These are phyloP conservation scores for Apotomis capreana DNA, from an alignment of 2,888 invertebrate genomes.

Conservation along the genomic window DNA sequence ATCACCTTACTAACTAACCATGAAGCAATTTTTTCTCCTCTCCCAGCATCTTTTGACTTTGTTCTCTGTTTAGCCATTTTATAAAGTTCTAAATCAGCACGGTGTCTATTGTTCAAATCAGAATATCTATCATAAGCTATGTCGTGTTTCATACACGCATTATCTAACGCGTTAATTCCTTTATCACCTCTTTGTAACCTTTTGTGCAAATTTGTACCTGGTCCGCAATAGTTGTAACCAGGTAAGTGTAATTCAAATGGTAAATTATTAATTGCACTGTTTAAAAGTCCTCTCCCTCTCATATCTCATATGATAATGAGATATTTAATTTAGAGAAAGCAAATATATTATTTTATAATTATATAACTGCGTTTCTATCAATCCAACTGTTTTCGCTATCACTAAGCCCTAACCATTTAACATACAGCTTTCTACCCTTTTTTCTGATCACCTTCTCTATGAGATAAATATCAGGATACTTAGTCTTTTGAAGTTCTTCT, in stretches of 20 bases:
- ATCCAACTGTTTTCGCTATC: background rate
- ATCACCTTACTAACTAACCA: constrained; percentile 16
- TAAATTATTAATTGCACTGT: no score
- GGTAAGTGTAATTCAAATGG: no score
- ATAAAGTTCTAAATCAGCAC: background rate
- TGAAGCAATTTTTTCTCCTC: constrained; percentile 8
- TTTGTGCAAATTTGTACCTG: background rate
- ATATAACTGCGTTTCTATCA: no score
- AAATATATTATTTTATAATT: no score
- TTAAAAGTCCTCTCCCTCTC: background rate
- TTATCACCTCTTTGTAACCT: background rate
- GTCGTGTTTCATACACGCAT: background rate
- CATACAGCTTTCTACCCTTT: no score
- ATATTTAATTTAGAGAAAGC: no score
- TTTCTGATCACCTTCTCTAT: constrained; percentile 48
- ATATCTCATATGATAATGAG: no score
- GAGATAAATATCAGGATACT: constrained; percentile 54
- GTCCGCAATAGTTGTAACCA: no score
- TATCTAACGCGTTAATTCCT: background rate
- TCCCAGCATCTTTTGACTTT: background rate
- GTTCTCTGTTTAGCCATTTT: background rate
- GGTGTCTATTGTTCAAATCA: background rate
- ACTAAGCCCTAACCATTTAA: background rate
- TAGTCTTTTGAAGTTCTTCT: constrained; percentile 53
- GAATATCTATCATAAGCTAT: background rate